Evolutionary conservation across 2,113 vertebrate genomes (phyloP), one percentile per base, ranked within the genome.

Genomic region (Natator depressus): DNA sequence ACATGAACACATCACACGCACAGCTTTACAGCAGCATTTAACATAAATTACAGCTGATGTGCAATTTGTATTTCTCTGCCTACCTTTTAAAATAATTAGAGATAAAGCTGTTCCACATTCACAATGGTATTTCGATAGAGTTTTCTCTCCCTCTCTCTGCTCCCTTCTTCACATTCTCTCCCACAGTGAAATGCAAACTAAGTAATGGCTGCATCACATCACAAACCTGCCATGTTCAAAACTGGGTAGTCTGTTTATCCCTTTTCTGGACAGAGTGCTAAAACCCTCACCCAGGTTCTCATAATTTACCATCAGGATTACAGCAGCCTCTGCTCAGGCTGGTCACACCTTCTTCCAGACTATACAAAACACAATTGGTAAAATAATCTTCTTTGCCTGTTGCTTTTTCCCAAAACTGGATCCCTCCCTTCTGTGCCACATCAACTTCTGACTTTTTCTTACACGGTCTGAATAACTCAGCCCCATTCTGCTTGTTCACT

Each of bases 41-140:
- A 91, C 81, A 88, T 86, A 91, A 96, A 91, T 96, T 95, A 87
- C 53, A 91, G 79, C 19, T 65, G 38, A 89, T 93, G 59, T 47
- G 50, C 83, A 81, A 78, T 94, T 95, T 86, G 38, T 95, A 81
- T 93, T 95, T 96, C n/a, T 95, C 65, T 92, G 78, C 29, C 51
- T 89, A 85, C 47, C 53, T 89, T 96, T 62, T 10, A 35, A 92
- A 96, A 87, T 88, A 88, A 91, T 91, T 89, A 84, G 85, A 49
- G 9, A 92, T 91, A 72, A 95, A 47, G 4, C 24, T 78, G 75
- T 91, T 95, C 53, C 38, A 76, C 0, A 2, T 84, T 94, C 35
- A 84, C 6, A 2, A 79, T 78, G 25, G 29, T 46, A 57, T 16
- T 20, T 38, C 51, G 31, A 27, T 50, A 13, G 12, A 76, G 6